Base-by-base conservation (phyloP, 2,113 vertebrate genomes). In the Mustelus asterias region DNA sequence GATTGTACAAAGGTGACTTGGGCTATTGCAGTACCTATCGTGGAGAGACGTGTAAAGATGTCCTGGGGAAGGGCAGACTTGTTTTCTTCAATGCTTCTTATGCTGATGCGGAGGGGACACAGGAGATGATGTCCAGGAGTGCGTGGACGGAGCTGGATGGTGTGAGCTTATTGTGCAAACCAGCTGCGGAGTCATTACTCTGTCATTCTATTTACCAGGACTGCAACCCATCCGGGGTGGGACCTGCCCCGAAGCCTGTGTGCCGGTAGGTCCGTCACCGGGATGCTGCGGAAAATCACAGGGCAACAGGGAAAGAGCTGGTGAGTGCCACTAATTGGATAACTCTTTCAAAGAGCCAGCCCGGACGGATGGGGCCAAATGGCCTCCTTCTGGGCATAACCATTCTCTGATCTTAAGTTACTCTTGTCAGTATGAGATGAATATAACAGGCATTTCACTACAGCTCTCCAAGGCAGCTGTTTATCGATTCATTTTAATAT, bases 11-110 rank as follows among this genome's bases (percentile, higher is more conserved):
- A 96, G 98, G 98, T 76, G 97, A 97, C 0, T 14, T 97, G 95
- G 99, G 99, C 48, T 99, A 99, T 97, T 99, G 99, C 96, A 98
- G 98, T 89, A 98, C 98, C 0, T 99, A 99, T 97, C 97, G 98
- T 96, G 99, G 99, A 76, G 98, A 99, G n/a, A 97, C 98, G 89
- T 99, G 99, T 95, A 97, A 97, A 67, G 72, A 96, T 20, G 94
- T 98, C 72, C 97, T 99, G 96, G 97, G 60, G 0, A 98, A 97
- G 29, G 98, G 98, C 16, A 96, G 97, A 16, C 98, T 99, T 96
- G 98, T 99, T 96, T 99, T 99, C 97, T 99, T 99, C 97, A 99
- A 99, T 97, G 97, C 98, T 95, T 99, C 99, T 78, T 97, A 98
- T 76, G 96, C 96, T 16, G 98, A 99, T 96, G 98, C 99, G 0